These are phyloP conservation scores for Neosilurus mollespiculum DNA, from an alignment of 2,797 vertebrate species.

Conservation along the genomic window DNA sequence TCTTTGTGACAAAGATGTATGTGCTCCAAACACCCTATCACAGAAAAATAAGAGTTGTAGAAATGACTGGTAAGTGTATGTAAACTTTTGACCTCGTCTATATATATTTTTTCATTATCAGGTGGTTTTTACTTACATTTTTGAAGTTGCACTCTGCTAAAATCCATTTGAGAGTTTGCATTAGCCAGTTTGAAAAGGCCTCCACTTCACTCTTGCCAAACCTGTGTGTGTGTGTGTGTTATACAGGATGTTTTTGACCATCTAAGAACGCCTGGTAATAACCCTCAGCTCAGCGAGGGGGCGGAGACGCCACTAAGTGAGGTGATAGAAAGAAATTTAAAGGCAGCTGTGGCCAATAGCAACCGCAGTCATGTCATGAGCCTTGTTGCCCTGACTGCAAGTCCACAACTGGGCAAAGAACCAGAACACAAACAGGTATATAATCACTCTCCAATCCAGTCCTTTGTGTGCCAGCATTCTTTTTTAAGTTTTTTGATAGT, in stretches of 20 bases:
- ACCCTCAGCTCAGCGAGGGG: slow-evolving; percentile 67
- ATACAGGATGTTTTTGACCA: slow-evolving; percentile 84
- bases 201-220: too few relatives aligned
- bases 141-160: too few relatives aligned
- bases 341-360: slow-evolving; percentile 88
- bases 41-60: too few relatives aligned
- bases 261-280: slow-evolving; percentile 82
- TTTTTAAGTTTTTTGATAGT: background rate
- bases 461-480: background rate
- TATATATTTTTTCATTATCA: too few relatives aligned
- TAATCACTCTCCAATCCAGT: background rate
- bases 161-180: too few relatives aligned
- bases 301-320: slow-evolving; percentile 88
- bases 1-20: too few relatives aligned
- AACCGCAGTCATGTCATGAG: slow-evolving; percentile 61
- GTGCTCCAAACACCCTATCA: too few relatives aligned
- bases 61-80: too few relatives aligned
- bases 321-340: slow-evolving; percentile 86
- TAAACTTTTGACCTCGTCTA: too few relatives aligned
- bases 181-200: too few relatives aligned
- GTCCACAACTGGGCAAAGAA: slow-evolving; percentile 75
- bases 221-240: background rate
- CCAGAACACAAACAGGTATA: slow-evolving; percentile 44
- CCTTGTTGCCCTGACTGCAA: slow-evolving; percentile 77
- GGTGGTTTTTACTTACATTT: too few relatives aligned